A percentile compares a stretch with the other conserved stretches of the same genome.
phyloP scores from a whole-genome alignment of 92 coral and sea anemone species.

The Porites rus region DNA sequence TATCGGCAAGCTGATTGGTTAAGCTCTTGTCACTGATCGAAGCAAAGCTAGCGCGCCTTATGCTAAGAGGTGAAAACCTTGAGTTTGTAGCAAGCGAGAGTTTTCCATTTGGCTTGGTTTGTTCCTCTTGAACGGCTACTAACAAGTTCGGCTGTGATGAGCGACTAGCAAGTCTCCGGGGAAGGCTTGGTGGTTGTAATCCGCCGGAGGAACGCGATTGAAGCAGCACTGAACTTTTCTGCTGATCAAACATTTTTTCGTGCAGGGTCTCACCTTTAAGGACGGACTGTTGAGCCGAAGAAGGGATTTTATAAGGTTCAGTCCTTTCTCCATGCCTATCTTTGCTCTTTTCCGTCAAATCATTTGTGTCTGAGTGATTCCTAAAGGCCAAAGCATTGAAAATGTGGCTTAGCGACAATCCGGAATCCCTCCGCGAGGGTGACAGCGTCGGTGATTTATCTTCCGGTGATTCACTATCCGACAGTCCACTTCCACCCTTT shows the following conservation, averaged over 20 bases:
- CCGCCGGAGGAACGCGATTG: constrained; percentile 68
- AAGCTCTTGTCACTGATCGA: constrained; percentile 44
- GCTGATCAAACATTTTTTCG: constrained; percentile 74
- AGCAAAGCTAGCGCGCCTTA: constrained; percentile 63
- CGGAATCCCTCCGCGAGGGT: constrained; percentile 48
- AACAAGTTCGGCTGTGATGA: constrained; percentile 47
- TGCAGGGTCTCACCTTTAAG: constrained; percentile 70
- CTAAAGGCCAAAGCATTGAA: constrained; percentile 33
- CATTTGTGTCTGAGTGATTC: constrained; percentile 6
- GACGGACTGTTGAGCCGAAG: constrained; percentile 10
- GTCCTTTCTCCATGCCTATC: neutral
- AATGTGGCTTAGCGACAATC: constrained; percentile 43
- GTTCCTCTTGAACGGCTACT: constrained; percentile 23
- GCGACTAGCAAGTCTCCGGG: constrained; percentile 18
- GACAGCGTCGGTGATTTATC: constrained; percentile 10
- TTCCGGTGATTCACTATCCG: constrained; percentile 28
- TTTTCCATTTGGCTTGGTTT: neutral
- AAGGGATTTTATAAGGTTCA: neutral
- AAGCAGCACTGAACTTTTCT: constrained; percentile 74
- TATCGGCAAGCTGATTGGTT: constrained; percentile 41
- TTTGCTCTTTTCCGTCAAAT: constrained; percentile 16
- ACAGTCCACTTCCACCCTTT: constrained; percentile 32
- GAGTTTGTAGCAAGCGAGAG: neutral
- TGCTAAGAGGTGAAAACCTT: constrained; percentile 9
- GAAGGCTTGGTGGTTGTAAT: constrained; percentile 21